These are phyloP conservation scores for Pegea sp. DNA, from an alignment of 23 tunicate species.

Conservation along the genomic window DNA sequence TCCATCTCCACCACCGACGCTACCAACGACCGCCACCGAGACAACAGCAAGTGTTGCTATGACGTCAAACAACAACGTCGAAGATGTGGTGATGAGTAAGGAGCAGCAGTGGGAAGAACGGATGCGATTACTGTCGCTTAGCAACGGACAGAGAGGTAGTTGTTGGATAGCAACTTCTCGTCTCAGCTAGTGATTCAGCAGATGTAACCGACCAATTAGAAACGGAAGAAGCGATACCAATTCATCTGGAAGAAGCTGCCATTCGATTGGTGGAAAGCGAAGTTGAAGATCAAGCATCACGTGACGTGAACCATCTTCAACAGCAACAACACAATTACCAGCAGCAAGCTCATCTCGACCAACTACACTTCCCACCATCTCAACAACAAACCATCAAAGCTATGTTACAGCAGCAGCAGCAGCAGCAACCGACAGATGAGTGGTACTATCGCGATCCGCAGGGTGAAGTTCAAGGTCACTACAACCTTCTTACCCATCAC, in stretches of 20 bases:
- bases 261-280: background rate
- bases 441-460: constrained; percentile 99
- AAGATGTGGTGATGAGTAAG: too few relatives aligned
- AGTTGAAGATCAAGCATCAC: background rate
- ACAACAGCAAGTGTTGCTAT: too few relatives aligned
- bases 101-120: too few relatives aligned
- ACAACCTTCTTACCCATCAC: background rate
- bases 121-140: too few relatives aligned
- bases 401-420: constrained; percentile 6
- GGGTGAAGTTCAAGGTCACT: constrained; percentile 80
- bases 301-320: background rate
- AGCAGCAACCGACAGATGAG: constrained; percentile 45
- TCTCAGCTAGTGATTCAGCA: too few relatives aligned
- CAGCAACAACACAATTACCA: background rate
- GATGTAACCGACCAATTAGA: background rate
- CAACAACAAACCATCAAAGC: constrained; percentile 22
- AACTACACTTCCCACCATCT: constrained; percentile 1
- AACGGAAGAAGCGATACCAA: background rate
- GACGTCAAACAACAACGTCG: too few relatives aligned
- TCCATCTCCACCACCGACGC: too few relatives aligned
- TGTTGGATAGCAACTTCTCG: too few relatives aligned
- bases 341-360: constrained; percentile 6
- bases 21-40: too few relatives aligned
- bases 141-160: too few relatives aligned
- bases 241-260: background rate